A percentile compares a stretch with the other conserved stretches of the same genome.
Conservation (phyloP, 2,888 invertebrate genomes). For the Coenonympha glycerion region DNA sequence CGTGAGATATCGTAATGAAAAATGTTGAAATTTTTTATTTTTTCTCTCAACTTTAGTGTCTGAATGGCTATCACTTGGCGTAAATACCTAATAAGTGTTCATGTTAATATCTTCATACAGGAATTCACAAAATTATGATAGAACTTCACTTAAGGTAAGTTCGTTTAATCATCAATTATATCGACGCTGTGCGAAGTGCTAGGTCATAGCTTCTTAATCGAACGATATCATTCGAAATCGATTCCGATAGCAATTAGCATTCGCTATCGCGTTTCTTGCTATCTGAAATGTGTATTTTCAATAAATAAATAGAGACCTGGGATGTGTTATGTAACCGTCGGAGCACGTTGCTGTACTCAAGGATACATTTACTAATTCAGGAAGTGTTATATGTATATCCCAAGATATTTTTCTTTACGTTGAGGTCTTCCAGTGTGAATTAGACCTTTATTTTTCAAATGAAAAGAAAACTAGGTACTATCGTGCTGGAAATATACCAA, state of each 20-base stretch:
- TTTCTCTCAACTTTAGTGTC: too few species aligned
- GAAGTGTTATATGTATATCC: background rate
- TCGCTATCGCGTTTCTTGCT: background rate
- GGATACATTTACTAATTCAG: background rate
- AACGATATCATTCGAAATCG: background rate
- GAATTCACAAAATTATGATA: too few species aligned
- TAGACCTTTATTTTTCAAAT: too few species aligned
- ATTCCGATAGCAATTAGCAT: background rate
- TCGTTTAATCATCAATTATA: too few species aligned
- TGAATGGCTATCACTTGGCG: too few species aligned
- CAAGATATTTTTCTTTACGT: background rate
- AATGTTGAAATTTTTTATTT: too few species aligned
- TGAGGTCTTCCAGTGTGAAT: background rate
- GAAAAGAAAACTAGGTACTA: too few species aligned
- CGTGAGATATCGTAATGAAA: too few species aligned
- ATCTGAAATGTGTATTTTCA: slow-evolving; percentile 9
- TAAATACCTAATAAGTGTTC: too few species aligned
- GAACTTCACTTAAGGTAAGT: too few species aligned
- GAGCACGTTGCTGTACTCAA: background rate
- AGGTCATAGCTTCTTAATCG: background rate
- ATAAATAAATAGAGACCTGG: slow-evolving; percentile 20
- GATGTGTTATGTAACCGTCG: slow-evolving; percentile 12
- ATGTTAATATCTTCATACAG: too few species aligned
- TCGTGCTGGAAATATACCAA: too few species aligned
- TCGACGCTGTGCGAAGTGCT: background rate